Evolutionary conservation across 2,888 invertebrate species (phyloP), one percentile per base, ranked within the genome.

Genomic region (Epiblema foenella): DNA sequence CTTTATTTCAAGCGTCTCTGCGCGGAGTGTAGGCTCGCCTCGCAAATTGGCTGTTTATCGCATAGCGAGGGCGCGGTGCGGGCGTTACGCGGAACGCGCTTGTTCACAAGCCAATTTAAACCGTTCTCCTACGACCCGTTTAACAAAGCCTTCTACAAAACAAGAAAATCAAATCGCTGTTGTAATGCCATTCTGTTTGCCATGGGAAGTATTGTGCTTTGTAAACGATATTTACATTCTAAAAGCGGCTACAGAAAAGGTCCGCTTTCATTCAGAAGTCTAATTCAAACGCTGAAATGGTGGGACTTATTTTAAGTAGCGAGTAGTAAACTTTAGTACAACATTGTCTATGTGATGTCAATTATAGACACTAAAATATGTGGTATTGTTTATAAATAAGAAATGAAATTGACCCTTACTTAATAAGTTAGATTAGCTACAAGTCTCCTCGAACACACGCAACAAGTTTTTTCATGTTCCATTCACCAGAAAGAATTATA

Each of bases 21-120:
- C 79, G 20, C 78, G 79, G 80, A 80, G 81, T 80, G 82, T 81
- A 84, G 81, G 79, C 82, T 83, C 79, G 79, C 79, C 77, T 75
- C 80, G 79, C 77, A 87, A 89, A 89, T 89, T 89, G 87, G 81
- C 81, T 88, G 87, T 89, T 90, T 89, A 88, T 83, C 79, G 86
- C 85, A 77, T 72, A 74, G 78, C 77, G 78, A 78, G 76, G 78
- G 80, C 84, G 78, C 74, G 74, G 78, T 75, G 77, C 78, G 76
- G 78, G 81, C 77, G 83, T 86, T 84, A 84, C 83, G 82, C 81
- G 80, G 81, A 85, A 79, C 81, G 77, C 79, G 75, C 75, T 69
- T 81, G 83, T 89, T 88, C 85, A 81, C 80, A 80, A 88, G 82
- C 81, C 86, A 89, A 89, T 91, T 89, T 87, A 83, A 88, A 84